These are phyloP conservation scores for Aleiodes testaceus DNA, from an alignment of 2,888 invertebrate species.

Conservation along the genomic window DNA sequence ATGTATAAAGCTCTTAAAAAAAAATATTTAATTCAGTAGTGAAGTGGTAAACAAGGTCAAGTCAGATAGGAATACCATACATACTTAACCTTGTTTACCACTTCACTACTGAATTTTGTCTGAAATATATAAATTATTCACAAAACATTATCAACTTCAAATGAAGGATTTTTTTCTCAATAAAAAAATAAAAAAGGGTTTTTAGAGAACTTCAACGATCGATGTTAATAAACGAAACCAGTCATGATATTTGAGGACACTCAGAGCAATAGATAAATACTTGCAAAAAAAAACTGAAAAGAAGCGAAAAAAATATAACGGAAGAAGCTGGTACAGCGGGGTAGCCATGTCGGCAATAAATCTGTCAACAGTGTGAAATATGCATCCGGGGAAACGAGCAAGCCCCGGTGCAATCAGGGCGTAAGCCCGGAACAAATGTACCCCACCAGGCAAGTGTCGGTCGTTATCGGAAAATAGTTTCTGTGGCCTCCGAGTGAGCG, in stretches of 20 bases:
- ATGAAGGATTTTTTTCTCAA: no score
- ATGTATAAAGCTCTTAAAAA: no score
- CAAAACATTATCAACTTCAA: no score
- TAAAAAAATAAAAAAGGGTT: no score
- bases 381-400: slow-evolving; percentile 61
- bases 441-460: slow-evolving; percentile 58
- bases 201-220: neutral
- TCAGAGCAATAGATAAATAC: slow-evolving; percentile 21
- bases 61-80: no score
- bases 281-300: slow-evolving; percentile 32
- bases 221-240: neutral
- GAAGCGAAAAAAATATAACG: slow-evolving; percentile 55
- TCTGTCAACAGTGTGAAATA: slow-evolving; percentile 68
- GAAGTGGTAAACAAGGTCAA: no score
- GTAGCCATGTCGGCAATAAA: slow-evolving; percentile 65
- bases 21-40: no score
- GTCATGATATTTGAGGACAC: slow-evolving; percentile 3
- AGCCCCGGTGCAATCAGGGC: slow-evolving; percentile 63
- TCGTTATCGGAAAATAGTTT: slow-evolving; percentile 69
- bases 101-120: no score
- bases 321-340: slow-evolving; percentile 60
- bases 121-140: no score
- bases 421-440: slow-evolving; percentile 66
- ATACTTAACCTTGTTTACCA: no score
- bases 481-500: slow-evolving; percentile 52